A percentile compares a stretch with the other conserved stretches of the same genome.
phyloP scores from a whole-genome alignment of 2,797 vertebrate species.

The Smutsia temminckii region DNA sequence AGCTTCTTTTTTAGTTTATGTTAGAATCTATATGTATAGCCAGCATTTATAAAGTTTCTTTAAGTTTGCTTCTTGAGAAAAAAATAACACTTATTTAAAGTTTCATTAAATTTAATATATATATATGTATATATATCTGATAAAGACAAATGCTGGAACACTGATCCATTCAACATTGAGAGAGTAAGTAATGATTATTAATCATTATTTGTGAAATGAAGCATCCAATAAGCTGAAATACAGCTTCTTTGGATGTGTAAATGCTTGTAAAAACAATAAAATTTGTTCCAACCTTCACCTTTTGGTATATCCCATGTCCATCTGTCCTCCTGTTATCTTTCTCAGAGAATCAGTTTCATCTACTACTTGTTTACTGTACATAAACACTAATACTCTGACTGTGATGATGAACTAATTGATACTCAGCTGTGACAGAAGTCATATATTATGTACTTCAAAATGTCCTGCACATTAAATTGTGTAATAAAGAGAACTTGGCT shows the following conservation, averaged over 20 bases:
- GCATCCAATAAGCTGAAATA: not conserved
- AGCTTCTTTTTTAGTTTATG: not conserved
- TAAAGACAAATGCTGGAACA: constrained; percentile 50
- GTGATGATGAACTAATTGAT: constrained; percentile 36
- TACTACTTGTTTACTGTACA: constrained; percentile 40
- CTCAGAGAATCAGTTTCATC: constrained; percentile 57
- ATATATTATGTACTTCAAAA: constrained; percentile 57
- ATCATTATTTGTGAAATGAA: constrained; percentile 64
- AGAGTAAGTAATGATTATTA: constrained; percentile 56
- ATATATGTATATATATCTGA: not conserved
- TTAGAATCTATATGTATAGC: not conserved
- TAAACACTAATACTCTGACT: not conserved
- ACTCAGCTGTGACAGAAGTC: constrained; percentile 36
- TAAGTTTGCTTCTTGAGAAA: constrained; percentile 43
- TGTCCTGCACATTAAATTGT: not conserved
- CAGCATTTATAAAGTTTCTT: constrained; percentile 24
- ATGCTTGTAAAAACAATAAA: constrained; percentile 51
- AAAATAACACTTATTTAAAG: not conserved
- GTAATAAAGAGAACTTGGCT: constrained; percentile 38
- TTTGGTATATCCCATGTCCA: constrained; percentile 58
- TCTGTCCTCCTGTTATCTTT: constrained; percentile 59
- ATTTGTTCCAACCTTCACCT: constrained; percentile 62
- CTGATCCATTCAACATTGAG: constrained; percentile 40
- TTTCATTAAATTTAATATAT: constrained; percentile 24
- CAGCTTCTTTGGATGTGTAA: constrained; percentile 53